A percentile compares a stretch with the other conserved stretches of the same genome.
phyloP scores from a whole-genome alignment of 2,113 vertebrate genomes.

The Cyphotilapia sp. region DNA sequence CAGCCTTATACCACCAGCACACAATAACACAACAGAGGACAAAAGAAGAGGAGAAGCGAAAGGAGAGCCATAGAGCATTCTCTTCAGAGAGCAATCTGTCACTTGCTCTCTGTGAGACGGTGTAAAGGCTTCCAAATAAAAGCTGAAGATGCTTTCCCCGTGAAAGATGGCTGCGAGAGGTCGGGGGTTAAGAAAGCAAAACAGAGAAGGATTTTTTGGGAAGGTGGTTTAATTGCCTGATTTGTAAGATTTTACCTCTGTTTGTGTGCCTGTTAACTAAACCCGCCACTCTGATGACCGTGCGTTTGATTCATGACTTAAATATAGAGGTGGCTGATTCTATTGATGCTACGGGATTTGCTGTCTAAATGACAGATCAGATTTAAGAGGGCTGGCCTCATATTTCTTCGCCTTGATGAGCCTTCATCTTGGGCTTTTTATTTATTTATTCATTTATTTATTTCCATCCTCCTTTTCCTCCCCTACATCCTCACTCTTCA shows the following conservation, averaged over 20 bases:
- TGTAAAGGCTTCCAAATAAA: constrained; percentile 44
- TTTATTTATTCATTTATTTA: background rate
- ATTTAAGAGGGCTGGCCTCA: background rate
- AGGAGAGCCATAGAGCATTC: constrained; percentile 44
- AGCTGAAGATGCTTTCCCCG: constrained; percentile 25
- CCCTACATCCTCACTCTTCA: constrained; percentile 53
- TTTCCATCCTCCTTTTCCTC: background rate
- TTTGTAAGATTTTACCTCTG: background rate
- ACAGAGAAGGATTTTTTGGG: background rate
- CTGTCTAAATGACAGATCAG: constrained; percentile 9
- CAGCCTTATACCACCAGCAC: constrained; percentile 11
- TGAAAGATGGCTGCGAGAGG: constrained; percentile 16
- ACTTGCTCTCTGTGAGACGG: constrained; percentile 27
- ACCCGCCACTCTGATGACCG: background rate
- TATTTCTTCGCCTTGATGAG: constrained; percentile 13
- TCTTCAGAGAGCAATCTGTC: constrained; percentile 63
- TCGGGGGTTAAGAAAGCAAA: background rate
- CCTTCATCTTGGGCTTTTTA: constrained; percentile 3
- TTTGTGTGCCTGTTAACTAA: background rate
- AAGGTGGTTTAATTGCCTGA: constrained; percentile 22
- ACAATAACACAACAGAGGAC: constrained; percentile 50
- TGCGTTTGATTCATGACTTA: background rate
- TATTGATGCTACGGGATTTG: background rate
- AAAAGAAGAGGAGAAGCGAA: constrained; percentile 40
- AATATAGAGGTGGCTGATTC: background rate